Conservation (phyloP, 2,888 invertebrate species). For the Parnassius apollo region DNA sequence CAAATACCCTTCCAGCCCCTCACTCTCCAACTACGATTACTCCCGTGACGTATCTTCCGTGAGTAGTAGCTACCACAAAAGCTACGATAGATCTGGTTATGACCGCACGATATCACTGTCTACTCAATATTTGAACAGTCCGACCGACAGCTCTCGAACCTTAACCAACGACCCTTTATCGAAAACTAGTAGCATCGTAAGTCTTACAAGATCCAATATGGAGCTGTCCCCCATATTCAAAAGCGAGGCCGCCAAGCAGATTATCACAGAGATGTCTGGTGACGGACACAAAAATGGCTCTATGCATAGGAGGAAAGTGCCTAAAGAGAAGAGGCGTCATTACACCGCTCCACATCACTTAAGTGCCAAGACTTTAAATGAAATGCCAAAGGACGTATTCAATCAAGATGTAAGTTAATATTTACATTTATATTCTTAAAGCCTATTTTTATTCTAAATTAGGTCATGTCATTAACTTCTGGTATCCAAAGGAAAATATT, state of each 20-base stretch:
- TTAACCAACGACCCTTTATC: slow-evolving; percentile 73
- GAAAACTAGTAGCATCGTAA: slow-evolving; percentile 72
- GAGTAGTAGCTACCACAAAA: slow-evolving; percentile 68
- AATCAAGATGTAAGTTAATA: slow-evolving; percentile 72
- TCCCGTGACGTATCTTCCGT: slow-evolving; percentile 68
- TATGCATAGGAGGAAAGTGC: slow-evolving; percentile 85
- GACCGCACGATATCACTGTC: slow-evolving; percentile 66
- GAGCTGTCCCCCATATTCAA: slow-evolving; percentile 91
- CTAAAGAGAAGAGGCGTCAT: slow-evolving; percentile 91
- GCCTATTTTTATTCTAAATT: neutral
- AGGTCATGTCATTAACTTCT: no score
- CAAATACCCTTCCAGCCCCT: slow-evolving; percentile 73
- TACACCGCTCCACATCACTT: slow-evolving; percentile 92
- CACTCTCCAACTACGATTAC: slow-evolving; percentile 71
- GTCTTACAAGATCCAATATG: slow-evolving; percentile 69
- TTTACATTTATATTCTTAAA: neutral
- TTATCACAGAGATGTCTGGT: slow-evolving; percentile 88
- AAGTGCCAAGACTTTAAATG: slow-evolving; percentile 82
- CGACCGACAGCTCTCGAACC: slow-evolving; percentile 70
- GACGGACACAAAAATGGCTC: slow-evolving; percentile 80
- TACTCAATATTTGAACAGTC: slow-evolving; percentile 71
- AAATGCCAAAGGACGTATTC: slow-evolving; percentile 71
- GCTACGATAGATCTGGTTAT: slow-evolving; percentile 62
- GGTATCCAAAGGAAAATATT: no score
- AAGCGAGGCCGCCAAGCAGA: slow-evolving; percentile 92